These are phyloP conservation scores for Echinops telfairi DNA, from an alignment of 2,113 vertebrate genomes.

Conservation along the genomic window DNA sequence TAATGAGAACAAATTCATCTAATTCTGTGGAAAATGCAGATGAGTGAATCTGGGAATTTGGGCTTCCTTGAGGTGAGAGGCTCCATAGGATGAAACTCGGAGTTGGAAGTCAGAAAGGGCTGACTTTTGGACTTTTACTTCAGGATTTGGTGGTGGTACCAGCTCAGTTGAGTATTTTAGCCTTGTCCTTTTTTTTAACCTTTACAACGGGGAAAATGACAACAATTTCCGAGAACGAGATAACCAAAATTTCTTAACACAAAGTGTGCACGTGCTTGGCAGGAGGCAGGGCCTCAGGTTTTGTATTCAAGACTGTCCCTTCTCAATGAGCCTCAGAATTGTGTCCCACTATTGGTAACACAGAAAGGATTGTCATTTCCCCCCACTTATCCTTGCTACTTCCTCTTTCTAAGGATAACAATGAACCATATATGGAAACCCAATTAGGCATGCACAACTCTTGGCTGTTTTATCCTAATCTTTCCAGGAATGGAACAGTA, in stretches of 20 bases:
- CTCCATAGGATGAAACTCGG: neutral
- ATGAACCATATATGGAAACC: conserved; percentile 51
- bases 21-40: neutral
- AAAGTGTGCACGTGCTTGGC: neutral
- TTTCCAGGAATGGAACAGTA: conserved; percentile 79
- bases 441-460: conserved; percentile 75
- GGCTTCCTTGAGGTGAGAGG: neutral
- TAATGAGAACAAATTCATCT: neutral
- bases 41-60: neutral
- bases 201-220: neutral
- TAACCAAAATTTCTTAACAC: neutral
- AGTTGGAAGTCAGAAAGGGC: neutral
- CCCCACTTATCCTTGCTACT: neutral
- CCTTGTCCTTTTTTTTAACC: neutral
- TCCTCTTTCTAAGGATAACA: conserved; percentile 45
- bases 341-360: conserved; percentile 44
- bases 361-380: neutral
- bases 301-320: neutral
- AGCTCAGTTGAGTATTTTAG: neutral
- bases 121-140: neutral
- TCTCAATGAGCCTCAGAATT: neutral
- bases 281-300: neutral
- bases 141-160: accelerated
- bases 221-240: neutral
- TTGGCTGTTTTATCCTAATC: conserved; percentile 82